phyloP scores from a whole-genome alignment of 2,888 invertebrate genomes.

The Chrysina gloriosa region DNA sequence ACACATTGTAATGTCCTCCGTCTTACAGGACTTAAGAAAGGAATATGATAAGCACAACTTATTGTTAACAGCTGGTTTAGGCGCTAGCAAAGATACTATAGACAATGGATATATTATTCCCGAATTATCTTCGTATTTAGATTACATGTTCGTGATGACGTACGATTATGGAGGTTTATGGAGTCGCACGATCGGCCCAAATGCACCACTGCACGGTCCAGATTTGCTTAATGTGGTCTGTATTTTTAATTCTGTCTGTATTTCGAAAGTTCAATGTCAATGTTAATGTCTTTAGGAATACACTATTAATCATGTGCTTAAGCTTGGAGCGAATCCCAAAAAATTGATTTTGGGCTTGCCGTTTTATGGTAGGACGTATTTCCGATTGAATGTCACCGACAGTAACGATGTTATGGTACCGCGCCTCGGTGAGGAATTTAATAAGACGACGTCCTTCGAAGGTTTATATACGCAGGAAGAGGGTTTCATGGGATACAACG shows the following conservation, averaged over 20 bases:
- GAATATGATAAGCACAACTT: constrained; percentile 77
- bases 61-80: constrained; percentile 84
- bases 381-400: constrained; percentile 66
- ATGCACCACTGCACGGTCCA: constrained; percentile 77
- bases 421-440: constrained; percentile 66
- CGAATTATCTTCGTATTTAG: constrained; percentile 75
- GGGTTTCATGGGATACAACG: constrained; percentile 90
- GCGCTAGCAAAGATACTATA: constrained; percentile 81
- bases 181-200: constrained; percentile 81
- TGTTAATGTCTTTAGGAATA: constrained; percentile 70
- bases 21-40: constrained; percentile 74
- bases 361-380: constrained; percentile 85
- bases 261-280: neutral
- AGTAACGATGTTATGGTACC: constrained; percentile 59
- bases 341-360: constrained; percentile 89
- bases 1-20: constrained; percentile 14
- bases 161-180: constrained; percentile 91
- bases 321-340: constrained; percentile 77
- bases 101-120: constrained; percentile 82
- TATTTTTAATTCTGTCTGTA: constrained; percentile 37
- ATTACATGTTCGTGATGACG: constrained; percentile 86
- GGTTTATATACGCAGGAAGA: constrained; percentile 83
- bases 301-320: constrained; percentile 80
- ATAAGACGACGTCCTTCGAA: constrained; percentile 73
- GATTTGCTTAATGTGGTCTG: constrained; percentile 79